Percentiles rank a stretch among this genome's conserved stretches.
phyloP scores from a whole-genome alignment of 1,140 invertebrate genomes.

The Drosophila bifasciata region DNA sequence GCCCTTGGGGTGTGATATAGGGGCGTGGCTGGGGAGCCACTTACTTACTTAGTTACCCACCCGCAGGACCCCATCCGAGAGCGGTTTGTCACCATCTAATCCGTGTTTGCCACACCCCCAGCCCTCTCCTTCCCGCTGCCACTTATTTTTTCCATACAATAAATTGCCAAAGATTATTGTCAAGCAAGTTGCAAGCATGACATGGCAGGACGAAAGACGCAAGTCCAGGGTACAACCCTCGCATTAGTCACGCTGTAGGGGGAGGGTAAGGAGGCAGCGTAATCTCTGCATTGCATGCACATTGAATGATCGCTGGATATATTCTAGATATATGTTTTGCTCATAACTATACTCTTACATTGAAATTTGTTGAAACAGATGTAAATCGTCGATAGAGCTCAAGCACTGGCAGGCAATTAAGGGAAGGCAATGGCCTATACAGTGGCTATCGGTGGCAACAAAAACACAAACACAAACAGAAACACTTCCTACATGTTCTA shows the following conservation, averaged over 20 bases:
- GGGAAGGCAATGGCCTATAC: constrained; percentile 34
- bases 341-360: constrained; percentile 4
- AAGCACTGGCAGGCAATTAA: constrained; percentile 58
- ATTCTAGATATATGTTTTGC: not conserved
- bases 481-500: constrained; percentile 13
- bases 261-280: not conserved
- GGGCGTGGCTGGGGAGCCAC: constrained; percentile 40
- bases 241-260: constrained; percentile 58
- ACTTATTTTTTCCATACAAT: constrained; percentile 42
- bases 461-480: constrained; percentile 10
- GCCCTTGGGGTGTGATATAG: constrained; percentile 8
- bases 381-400: constrained; percentile 65
- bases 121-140: constrained; percentile 2
- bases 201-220: not conserved
- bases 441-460: constrained; percentile 21
- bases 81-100: constrained; percentile 67
- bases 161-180: constrained; percentile 79
- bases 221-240: constrained; percentile 54
- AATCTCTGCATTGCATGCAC: constrained; percentile 57
- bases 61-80: constrained; percentile 17
- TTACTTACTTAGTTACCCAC: constrained; percentile 33
- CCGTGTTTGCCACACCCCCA: constrained; percentile 56
- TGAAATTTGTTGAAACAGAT: constrained; percentile 61
- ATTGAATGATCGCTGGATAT: constrained; percentile 1
- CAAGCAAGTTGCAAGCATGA: constrained; percentile 52